These are phyloP conservation scores for Tiphia femorata DNA, from an alignment of 2,888 invertebrate genomes.

Conservation along the genomic window DNA sequence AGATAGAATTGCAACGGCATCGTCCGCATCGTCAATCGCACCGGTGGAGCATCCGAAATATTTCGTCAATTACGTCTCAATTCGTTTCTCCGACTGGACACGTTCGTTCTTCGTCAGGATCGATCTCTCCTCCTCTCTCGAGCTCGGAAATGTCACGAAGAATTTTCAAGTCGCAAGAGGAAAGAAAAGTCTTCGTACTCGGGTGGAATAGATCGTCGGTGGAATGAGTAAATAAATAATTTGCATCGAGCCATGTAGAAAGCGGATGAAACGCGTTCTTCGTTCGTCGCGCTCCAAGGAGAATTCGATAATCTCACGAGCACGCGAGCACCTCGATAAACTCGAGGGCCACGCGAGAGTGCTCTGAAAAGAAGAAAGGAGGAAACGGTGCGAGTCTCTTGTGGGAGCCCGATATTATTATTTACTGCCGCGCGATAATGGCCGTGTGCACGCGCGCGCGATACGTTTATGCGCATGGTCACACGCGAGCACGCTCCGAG, in stretches of 20 bases:
- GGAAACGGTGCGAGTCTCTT: slow-evolving; percentile 6
- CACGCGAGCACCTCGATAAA: no score
- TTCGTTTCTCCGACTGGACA: background rate
- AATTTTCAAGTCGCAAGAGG: background rate
- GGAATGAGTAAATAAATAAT: no score
- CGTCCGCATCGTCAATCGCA: slow-evolving; percentile 27
- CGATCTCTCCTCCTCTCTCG: slow-evolving; percentile 17
- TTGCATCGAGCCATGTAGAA: background rate
- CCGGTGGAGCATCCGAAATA: slow-evolving; percentile 19
- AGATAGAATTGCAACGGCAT: slow-evolving; percentile 43
- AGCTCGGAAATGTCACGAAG: background rate
- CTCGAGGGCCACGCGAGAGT: no score
- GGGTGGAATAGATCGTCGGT: background rate
- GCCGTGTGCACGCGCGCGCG: no score
- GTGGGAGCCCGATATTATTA: slow-evolving; percentile 30
- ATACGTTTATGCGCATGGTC: no score
- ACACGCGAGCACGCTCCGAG: no score
- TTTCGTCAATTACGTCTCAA: slow-evolving; percentile 28
- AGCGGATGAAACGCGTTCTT: background rate
- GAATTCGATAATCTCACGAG: no score
- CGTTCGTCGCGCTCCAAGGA: no score
- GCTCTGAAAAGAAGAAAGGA: no score
- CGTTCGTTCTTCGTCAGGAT: no score
- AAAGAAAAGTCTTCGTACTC: no score
- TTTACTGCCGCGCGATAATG: slow-evolving; percentile 39